Conservation (phyloP, 30 jellyfish, hydroid and myxozoan species). For the Chrysaora quinquecirrha region DNA sequence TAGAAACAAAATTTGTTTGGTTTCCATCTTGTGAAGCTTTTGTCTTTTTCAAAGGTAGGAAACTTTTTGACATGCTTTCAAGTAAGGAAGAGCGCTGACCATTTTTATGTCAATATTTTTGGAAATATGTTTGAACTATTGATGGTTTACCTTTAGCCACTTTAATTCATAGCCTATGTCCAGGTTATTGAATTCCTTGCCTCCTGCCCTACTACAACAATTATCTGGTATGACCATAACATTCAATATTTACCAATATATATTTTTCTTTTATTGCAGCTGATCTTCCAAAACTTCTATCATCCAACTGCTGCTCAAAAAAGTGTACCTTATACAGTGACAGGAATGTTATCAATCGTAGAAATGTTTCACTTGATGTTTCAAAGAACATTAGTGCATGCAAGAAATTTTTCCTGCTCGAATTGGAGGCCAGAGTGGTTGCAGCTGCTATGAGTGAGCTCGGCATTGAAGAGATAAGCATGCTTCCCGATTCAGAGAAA, state of each 20-base stretch:
- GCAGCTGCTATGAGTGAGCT: constrained; percentile 3
- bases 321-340: constrained; percentile 1
- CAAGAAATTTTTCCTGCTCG: constrained; percentile 2
- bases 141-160: constrained; percentile 1
- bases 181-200: background rate
- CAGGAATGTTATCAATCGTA: constrained; percentile 1
- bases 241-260: background rate
- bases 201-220: constrained; percentile 1
- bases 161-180: background rate
- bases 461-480: constrained; percentile 4
- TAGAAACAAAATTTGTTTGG: background rate
- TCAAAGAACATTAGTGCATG: constrained; percentile 1
- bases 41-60: background rate
- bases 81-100: background rate
- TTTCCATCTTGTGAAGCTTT: background rate
- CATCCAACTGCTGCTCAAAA: constrained; percentile 1
- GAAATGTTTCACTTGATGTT: background rate
- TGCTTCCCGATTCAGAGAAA: constrained; percentile 5
- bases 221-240: constrained; percentile 1
- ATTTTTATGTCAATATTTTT: background rate
- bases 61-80: background rate
- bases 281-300: background rate
- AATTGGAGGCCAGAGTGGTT: constrained; percentile 5
- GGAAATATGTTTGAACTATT: background rate
- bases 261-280: background rate